A percentile compares a stretch with the other conserved stretches of the same genome.
These are phyloP conservation scores for Eupelmus urozonus DNA, from an alignment of 2,888 invertebrate genomes.

Conservation along the genomic window DNA sequence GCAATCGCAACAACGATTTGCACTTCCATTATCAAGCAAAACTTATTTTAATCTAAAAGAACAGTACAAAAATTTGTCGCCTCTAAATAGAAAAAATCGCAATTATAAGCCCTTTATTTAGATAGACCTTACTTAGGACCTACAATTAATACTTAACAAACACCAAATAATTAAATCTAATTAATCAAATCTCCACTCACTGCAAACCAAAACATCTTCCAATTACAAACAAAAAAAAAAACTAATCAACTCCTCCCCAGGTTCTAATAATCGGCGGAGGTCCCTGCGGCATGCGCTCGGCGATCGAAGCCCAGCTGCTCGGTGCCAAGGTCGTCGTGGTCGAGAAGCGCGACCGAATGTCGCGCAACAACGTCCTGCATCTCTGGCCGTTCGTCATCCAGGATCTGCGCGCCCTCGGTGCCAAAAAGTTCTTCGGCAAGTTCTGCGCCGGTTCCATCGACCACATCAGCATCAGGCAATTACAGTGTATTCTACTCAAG, in stretches of 20 bases:
- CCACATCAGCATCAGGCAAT: constrained; percentile 97
- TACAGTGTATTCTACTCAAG: constrained; percentile 97
- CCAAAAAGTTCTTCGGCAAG: constrained; percentile 99
- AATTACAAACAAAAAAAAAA: background rate
- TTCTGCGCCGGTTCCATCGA: constrained; percentile 99
- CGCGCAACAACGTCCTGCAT: constrained; percentile 97
- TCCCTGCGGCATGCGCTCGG: constrained; percentile 95
- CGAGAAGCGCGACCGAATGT: constrained; percentile 96
- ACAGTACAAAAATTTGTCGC: too few species aligned
- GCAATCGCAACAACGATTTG: too few species aligned
- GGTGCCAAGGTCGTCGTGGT: constrained; percentile 97
- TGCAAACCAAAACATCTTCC: too few species aligned
- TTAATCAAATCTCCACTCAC: too few species aligned
- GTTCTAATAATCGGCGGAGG: constrained; percentile 96
- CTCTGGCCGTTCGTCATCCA: constrained; percentile 99
- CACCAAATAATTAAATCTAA: too few species aligned
- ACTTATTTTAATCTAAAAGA: too few species aligned
- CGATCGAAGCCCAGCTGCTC: constrained; percentile 96
- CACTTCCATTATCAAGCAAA: too few species aligned
- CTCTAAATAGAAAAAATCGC: too few species aligned
- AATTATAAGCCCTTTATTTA: too few species aligned
- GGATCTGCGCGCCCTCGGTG: constrained; percentile 94
- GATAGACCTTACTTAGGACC: too few species aligned
- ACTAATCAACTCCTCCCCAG: constrained; percentile 69
- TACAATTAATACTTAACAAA: too few species aligned